A percentile compares a stretch with the other conserved stretches of the same genome.
These are phyloP conservation scores for Rhogogaster chlorosoma DNA, from an alignment of 2,888 invertebrate species.

Conservation along the genomic window DNA sequence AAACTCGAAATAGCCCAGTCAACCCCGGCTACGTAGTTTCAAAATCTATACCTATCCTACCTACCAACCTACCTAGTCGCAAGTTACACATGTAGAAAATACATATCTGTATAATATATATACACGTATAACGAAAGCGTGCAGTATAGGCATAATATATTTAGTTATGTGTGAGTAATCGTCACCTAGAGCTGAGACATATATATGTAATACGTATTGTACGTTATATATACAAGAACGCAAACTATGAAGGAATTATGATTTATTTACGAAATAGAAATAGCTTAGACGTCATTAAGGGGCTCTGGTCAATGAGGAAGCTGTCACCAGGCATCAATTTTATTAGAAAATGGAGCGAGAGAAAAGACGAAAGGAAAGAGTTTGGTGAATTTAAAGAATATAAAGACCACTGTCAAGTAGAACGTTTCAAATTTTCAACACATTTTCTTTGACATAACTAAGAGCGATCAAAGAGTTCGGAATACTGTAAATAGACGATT, in stretches of 20 bases:
- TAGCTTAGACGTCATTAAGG: constrained; percentile 15
- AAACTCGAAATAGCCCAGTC: constrained; percentile 75
- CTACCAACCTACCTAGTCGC: neutral
- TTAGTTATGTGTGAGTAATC: neutral
- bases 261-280: constrained; percentile 7
- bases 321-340: neutral
- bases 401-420: neutral
- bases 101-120: neutral
- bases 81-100: neutral
- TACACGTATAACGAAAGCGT: neutral
- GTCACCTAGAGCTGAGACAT: neutral
- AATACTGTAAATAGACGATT: neutral
- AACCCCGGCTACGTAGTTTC: constrained; percentile 64
- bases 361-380: neutral
- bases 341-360: neutral
- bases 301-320: neutral
- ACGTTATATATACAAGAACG: neutral
- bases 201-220: neutral
- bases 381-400: neutral
- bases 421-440: neutral
- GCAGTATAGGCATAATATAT: neutral
- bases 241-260: neutral
- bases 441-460: neutral
- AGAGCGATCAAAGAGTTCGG: neutral
- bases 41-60: constrained; percentile 35